These are phyloP conservation scores for Argyrosomus regius DNA, from an alignment of 2,797 vertebrate species.

Conservation along the genomic window DNA sequence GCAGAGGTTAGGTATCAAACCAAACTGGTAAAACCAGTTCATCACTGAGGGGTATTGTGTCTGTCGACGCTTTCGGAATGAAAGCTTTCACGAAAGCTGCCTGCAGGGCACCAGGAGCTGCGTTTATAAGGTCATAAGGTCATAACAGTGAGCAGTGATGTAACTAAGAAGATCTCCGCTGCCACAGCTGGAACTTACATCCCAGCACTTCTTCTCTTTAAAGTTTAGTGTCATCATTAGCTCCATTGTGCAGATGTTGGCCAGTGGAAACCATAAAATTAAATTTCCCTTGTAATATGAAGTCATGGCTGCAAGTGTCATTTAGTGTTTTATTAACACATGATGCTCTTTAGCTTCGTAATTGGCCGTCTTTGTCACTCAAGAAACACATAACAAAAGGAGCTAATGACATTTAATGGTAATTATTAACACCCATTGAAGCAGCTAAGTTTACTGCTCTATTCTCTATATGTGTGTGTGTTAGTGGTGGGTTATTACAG, in stretches of 20 bases:
- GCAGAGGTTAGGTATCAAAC: constrained; percentile 38
- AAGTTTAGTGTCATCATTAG: constrained; percentile 3
- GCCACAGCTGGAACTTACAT: neutral
- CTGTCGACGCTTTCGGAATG: constrained; percentile 23
- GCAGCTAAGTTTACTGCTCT: neutral
- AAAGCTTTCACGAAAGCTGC: constrained; percentile 29
- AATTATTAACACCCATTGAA: neutral
- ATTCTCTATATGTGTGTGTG: neutral
- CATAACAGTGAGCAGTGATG: neutral
- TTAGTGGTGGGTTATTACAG: neutral
- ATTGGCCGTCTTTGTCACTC: constrained; percentile 4
- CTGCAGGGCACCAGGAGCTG: neutral
- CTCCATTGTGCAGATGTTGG: constrained; percentile 5
- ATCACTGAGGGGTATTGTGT: constrained; percentile 25
- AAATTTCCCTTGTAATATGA: neutral
- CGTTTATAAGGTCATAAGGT: neutral
- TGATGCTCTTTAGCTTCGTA: neutral
- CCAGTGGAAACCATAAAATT: constrained; percentile 19
- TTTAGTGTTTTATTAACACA: constrained; percentile 12
- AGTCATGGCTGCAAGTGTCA: constrained; percentile 7
- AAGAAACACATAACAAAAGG: neutral
- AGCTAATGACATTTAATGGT: neutral
- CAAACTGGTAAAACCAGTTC: constrained; percentile 59
- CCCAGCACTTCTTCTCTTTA: neutral
- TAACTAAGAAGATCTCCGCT: neutral